Conservation (phyloP, 2,113 vertebrate genomes). For the Sorex araneus region DNA sequence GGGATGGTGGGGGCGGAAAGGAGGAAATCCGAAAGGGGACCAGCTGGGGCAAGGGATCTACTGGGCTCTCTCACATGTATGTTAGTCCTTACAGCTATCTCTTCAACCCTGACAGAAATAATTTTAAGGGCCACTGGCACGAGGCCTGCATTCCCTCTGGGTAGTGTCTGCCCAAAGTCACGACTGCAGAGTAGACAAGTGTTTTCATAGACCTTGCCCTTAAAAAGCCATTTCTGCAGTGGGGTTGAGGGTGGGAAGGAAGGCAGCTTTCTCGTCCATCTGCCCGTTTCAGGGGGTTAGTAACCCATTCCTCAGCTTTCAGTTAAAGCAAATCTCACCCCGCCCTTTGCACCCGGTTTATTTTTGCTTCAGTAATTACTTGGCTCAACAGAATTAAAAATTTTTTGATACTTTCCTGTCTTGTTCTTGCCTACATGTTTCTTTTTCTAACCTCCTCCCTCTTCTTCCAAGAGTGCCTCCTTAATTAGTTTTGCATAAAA, state of each 20-base stretch:
- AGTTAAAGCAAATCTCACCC: neutral
- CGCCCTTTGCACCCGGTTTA: neutral
- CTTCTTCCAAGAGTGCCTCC: neutral
- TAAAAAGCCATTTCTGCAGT: too few relatives aligned
- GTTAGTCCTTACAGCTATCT: neutral
- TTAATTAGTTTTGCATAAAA: conserved; percentile 67
- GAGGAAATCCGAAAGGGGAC: too few relatives aligned
- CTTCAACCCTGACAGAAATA: neutral
- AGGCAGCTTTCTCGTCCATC: neutral
- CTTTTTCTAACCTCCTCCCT: neutral
- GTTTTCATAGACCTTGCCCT: neutral
- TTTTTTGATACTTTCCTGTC: neutral
- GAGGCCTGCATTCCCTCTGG: neutral
- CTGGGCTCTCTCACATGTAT: neutral
- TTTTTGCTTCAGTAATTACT: conserved; percentile 8
- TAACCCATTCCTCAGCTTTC: neutral
- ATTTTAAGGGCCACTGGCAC: conserved; percentile 22
- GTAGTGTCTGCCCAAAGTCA: neutral
- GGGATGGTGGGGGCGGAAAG: too few relatives aligned
- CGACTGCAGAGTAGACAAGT: neutral
- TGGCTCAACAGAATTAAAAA: neutral
- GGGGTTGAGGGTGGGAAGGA: neutral
- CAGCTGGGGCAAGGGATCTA: neutral
- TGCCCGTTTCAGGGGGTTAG: neutral
- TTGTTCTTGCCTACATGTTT: neutral